These are phyloP conservation scores for Acrobasis consociella DNA, from an alignment of 2,888 invertebrate genomes.

Conservation along the genomic window DNA sequence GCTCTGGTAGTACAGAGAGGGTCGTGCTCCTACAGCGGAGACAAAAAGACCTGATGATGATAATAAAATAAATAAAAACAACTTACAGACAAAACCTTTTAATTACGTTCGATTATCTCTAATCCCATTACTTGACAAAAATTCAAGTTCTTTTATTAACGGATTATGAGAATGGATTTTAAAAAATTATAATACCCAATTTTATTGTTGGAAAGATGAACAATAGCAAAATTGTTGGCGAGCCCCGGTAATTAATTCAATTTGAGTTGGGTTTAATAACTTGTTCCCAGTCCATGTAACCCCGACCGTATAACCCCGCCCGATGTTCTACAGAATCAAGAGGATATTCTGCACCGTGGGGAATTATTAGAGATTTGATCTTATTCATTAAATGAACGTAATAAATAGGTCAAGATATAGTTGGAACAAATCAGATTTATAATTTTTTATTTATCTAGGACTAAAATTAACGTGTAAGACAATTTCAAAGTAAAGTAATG, in stretches of 20 bases:
- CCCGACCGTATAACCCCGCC: background rate
- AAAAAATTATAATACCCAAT: background rate
- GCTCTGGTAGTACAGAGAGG: too few species aligned
- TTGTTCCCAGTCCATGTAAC: background rate
- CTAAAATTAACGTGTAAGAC: background rate
- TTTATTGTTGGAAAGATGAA: background rate
- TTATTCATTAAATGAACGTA: background rate
- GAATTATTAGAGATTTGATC: background rate
- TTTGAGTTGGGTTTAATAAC: slow-evolving; percentile 1
- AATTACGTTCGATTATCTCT: too few species aligned
- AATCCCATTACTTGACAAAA: too few species aligned
- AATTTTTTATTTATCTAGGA: background rate
- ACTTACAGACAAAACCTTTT: too few species aligned
- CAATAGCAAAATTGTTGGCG: background rate
- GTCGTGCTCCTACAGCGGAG: too few species aligned
- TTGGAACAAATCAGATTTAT: background rate
- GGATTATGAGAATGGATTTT: too few species aligned
- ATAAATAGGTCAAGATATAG: background rate
- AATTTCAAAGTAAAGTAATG: too few species aligned
- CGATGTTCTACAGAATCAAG: background rate
- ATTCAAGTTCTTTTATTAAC: too few species aligned
- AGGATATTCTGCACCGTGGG: background rate
- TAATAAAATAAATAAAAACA: too few species aligned
- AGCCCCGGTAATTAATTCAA: background rate
- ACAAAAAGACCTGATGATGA: too few species aligned